Evolutionary conservation across 37 sponge, comb jelly and placozoan genomes (phyloP).

Genomic region (Mnemiopsis leidyi): DNA sequence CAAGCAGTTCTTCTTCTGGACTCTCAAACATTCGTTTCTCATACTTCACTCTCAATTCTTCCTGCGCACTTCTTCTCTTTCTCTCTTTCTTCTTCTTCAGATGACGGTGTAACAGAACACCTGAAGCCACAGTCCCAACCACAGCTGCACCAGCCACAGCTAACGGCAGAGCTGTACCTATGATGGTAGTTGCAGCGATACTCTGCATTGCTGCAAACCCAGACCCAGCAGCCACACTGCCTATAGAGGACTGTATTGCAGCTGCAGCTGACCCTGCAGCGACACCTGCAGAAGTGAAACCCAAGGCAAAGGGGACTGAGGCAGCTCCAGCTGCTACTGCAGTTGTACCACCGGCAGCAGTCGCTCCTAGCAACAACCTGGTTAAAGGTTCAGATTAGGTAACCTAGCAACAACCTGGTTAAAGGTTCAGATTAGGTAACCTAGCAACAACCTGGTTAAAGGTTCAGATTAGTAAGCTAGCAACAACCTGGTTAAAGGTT

Average conservation of each 20-base stretch:
- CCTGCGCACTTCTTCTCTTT: neutral
- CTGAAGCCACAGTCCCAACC: neutral
- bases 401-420: too few species aligned
- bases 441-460: too few species aligned
- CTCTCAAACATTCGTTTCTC: neutral
- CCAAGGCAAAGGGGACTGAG: neutral
- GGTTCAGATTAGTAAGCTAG: too few species aligned
- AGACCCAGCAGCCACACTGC: slow-evolving; percentile 16
- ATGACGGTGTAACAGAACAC: neutral
- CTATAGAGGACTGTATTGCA: neutral
- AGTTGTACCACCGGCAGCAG: slow-evolving; percentile 31
- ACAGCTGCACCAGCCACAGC: slow-evolving; percentile 25
- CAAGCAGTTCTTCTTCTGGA: neutral
- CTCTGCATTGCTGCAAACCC: slow-evolving; percentile 11
- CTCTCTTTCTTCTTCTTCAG: neutral
- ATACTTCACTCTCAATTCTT: too few species aligned
- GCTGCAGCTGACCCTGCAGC: slow-evolving; percentile 23
- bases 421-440: too few species aligned
- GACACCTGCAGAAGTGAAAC: slow-evolving; percentile 23
- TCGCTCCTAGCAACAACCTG: slow-evolving; percentile 8
- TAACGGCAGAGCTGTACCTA: neutral
- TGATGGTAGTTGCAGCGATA: slow-evolving; percentile 12
- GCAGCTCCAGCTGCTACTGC: slow-evolving; percentile 35
- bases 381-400: too few species aligned
- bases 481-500: too few species aligned